Percentiles rank a stretch among this genome's conserved stretches.
Evolutionary conservation across 2,888 invertebrate genomes (phyloP).

Genomic region (Ormyrus thymus): DNA sequence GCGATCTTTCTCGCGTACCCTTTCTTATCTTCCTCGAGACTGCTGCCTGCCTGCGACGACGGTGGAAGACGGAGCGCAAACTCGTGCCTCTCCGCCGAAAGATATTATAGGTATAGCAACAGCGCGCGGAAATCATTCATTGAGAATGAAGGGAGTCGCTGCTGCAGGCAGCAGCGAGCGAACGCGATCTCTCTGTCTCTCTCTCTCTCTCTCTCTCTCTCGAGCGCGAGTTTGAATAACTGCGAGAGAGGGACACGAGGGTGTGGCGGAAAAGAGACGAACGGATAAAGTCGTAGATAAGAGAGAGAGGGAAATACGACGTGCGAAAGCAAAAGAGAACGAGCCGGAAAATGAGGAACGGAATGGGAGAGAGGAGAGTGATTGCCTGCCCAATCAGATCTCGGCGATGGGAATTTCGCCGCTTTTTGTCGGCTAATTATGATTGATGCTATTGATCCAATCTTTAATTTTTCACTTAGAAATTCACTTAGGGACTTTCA

Average conservation of each 20-base stretch:
- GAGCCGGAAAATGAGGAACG: slow-evolving; percentile 23
- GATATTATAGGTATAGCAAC: slow-evolving; percentile 68
- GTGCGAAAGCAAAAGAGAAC: slow-evolving; percentile 4
- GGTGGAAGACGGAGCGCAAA: slow-evolving; percentile 19
- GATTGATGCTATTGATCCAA: too few relatives aligned
- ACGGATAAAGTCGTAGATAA: slow-evolving; percentile 15
- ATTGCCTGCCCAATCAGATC: slow-evolving; percentile 16
- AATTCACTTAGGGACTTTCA: too few relatives aligned
- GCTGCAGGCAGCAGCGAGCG: slow-evolving; percentile 40
- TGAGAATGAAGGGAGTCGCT: slow-evolving; percentile 64
- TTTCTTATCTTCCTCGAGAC: slow-evolving; percentile 6
- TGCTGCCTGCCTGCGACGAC: not conserved
- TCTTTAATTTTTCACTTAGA: too few relatives aligned
- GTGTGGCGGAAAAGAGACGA: slow-evolving; percentile 46
- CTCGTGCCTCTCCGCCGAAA: slow-evolving; percentile 14
- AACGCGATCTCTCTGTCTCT: slow-evolving; percentile 43
- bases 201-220: too few relatives aligned
- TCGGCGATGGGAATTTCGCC: not conserved
- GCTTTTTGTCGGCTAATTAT: not conserved
- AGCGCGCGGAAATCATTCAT: slow-evolving; percentile 75
- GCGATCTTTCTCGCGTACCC: not conserved
- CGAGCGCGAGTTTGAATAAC: slow-evolving; percentile 10
- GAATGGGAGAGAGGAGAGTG: not conserved
- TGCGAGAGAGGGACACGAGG: slow-evolving; percentile 9
- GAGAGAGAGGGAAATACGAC: not conserved